A percentile compares a stretch with the other conserved stretches of the same genome.
Conservation (phyloP, 1,140 invertebrate genomes). For the Adelges cooleyi region DNA sequence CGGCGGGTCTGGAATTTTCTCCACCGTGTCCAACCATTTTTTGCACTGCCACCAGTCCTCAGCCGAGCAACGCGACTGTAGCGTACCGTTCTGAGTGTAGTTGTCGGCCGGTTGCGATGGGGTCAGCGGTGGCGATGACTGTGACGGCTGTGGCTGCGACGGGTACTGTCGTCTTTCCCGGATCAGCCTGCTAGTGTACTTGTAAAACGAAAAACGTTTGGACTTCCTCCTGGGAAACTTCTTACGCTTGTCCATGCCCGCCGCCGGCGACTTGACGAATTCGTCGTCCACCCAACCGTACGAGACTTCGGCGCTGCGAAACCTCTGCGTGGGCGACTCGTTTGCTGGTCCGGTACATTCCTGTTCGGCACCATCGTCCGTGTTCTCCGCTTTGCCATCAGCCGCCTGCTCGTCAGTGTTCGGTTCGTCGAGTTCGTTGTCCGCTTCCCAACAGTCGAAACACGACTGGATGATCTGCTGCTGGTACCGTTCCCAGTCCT, state of each 20-base stretch:
- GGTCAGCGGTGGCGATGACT: neutral
- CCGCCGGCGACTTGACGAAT: no score
- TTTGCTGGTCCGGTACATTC: neutral
- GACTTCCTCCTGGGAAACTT: neutral
- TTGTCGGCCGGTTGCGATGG: neutral
- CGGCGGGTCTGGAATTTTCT: neutral
- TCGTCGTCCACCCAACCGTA: neutral
- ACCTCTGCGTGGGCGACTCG: neutral
- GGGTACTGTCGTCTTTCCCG: neutral
- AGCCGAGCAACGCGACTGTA: neutral
- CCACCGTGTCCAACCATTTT: neutral
- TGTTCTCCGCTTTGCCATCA: neutral
- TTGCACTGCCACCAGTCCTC: neutral
- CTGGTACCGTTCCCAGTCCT: slow-evolving; percentile 2
- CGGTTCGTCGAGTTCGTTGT: no score
- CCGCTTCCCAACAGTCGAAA: slow-evolving; percentile 16
- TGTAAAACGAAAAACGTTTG: neutral
- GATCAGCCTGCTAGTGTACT: neutral
- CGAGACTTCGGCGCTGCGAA: neutral
- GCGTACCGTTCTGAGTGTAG: neutral
- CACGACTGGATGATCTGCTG: neutral
- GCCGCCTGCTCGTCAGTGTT: no score
- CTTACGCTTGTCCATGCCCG: neutral
- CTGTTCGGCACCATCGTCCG: neutral
- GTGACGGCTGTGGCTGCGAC: neutral